phyloP scores from a whole-genome alignment of 1,140 invertebrate genomes.

The Scaptomyza montana region DNA sequence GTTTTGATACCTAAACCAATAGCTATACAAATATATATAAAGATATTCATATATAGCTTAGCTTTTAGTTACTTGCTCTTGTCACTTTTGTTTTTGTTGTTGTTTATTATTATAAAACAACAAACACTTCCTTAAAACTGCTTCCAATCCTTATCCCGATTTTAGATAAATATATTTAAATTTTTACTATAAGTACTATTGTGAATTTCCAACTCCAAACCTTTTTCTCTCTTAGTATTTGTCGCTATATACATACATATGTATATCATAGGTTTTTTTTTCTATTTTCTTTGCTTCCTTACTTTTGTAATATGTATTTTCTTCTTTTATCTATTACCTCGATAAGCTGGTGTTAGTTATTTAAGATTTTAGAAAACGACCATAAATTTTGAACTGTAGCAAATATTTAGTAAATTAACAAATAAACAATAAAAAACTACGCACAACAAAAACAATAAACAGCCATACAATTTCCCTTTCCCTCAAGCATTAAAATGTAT shows the following conservation, averaged over 20 bases:
- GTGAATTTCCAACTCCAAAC: too few species aligned
- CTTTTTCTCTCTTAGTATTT: neutral
- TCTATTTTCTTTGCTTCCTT: neutral
- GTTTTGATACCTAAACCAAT: neutral
- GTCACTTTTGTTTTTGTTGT: constrained; percentile 9
- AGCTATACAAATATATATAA: neutral
- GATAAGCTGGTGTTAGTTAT: constrained; percentile 55
- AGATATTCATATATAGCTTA: constrained; percentile 5
- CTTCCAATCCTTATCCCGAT: constrained; percentile 5
- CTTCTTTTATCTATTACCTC: neutral
- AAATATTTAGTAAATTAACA: constrained; percentile 68
- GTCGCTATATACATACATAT: neutral
- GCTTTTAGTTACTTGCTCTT: constrained; percentile 3
- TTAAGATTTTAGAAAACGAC: constrained; percentile 49
- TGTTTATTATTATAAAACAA: neutral
- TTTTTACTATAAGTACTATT: too few species aligned
- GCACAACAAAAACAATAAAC: constrained; percentile 10
- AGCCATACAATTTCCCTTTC: neutral
- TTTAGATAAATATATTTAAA: neutral
- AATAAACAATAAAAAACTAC: constrained; percentile 27
- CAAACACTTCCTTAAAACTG: constrained; percentile 7
- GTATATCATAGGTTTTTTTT: neutral
- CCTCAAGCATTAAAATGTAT: too few species aligned
- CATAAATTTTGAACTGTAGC: constrained; percentile 22
- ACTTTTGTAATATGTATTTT: constrained; percentile 33